Conservation (phyloP, 2,888 invertebrate genomes). For the Dryomyza anilis region DNA sequence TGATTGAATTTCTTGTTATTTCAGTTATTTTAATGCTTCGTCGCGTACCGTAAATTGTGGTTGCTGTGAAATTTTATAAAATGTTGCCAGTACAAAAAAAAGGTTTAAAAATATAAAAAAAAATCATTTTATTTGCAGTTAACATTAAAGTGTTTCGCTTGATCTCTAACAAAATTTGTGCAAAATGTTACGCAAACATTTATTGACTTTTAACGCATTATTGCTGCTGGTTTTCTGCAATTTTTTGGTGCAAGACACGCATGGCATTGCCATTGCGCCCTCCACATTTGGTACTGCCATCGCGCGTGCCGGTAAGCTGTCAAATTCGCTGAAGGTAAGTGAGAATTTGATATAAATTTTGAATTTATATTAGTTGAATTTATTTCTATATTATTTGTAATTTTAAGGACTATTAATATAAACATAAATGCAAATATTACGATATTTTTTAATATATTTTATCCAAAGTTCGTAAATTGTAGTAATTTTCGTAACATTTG, state of each 20-base stretch:
- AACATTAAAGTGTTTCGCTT: not conserved
- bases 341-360: too few relatives aligned
- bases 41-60: too few relatives aligned
- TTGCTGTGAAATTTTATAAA: conserved; percentile 22
- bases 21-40: too few relatives aligned
- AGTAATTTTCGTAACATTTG: too few relatives aligned
- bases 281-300: conserved; percentile 61
- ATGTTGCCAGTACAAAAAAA: not conserved
- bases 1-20: not conserved
- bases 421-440: not conserved
- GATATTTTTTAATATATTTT: not conserved
- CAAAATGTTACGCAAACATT: conserved; percentile 42
- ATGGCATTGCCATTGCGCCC: conserved; percentile 58
- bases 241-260: conserved; percentile 35
- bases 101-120: conserved; percentile 3
- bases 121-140: too few relatives aligned
- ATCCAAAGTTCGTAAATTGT: too few relatives aligned
- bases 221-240: conserved; percentile 29
- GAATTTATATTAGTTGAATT: not conserved
- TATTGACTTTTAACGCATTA: conserved; percentile 30
- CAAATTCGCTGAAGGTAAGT: conserved; percentile 60
- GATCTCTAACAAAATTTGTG: not conserved
- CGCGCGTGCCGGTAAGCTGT: conserved; percentile 59
- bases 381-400: not conserved
- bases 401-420: not conserved